These are phyloP conservation scores for Entelurus aequoreus DNA, from an alignment of 2,113 vertebrate genomes.

Conservation along the genomic window DNA sequence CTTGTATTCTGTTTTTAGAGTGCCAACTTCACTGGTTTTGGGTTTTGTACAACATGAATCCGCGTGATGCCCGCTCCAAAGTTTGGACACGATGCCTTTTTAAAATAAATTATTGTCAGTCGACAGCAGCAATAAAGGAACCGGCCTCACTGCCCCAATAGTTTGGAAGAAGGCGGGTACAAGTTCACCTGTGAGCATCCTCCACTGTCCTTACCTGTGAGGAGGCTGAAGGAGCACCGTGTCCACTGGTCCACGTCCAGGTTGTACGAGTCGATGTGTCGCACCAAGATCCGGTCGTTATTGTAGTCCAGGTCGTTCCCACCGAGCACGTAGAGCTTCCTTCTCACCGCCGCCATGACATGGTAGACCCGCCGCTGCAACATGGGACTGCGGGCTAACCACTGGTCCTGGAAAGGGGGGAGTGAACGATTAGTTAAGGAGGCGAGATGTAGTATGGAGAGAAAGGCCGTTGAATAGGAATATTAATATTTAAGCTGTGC, in stretches of 20 bases:
- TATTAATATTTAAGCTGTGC: conserved; percentile 68
- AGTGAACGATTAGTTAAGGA: conserved; percentile 12
- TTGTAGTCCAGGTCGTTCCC: conserved; percentile 97
- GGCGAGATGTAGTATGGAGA: conserved; percentile 33
- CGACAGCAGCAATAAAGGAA: background rate
- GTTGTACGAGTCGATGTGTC: conserved; percentile 91
- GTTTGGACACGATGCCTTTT: background rate
- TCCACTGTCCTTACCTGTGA: conserved; percentile 77
- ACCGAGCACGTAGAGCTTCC: conserved; percentile 89
- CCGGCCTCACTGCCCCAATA: too few species aligned
- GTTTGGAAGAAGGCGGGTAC: background rate
- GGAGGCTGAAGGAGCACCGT: conserved; percentile 86
- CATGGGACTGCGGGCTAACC: conserved; percentile 90
- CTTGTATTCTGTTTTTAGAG: too few species aligned
- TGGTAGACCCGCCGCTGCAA: conserved; percentile 94
- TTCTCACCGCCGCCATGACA: conserved; percentile 89
- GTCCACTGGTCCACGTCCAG: conserved; percentile 94
- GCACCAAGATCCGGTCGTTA: conserved; percentile 91
- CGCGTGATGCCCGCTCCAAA: background rate
- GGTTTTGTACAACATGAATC: too few species aligned
- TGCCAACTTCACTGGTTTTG: too few species aligned
- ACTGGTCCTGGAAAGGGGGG: conserved; percentile 79
- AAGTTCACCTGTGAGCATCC: background rate
- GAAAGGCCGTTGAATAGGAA: conserved; percentile 46
- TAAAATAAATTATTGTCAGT: too few species aligned